A percentile compares a stretch with the other conserved stretches of the same genome.
Evolutionary conservation across 2,113 vertebrate genomes (phyloP).

Genomic region (Engraulis encrasicolus): DNA sequence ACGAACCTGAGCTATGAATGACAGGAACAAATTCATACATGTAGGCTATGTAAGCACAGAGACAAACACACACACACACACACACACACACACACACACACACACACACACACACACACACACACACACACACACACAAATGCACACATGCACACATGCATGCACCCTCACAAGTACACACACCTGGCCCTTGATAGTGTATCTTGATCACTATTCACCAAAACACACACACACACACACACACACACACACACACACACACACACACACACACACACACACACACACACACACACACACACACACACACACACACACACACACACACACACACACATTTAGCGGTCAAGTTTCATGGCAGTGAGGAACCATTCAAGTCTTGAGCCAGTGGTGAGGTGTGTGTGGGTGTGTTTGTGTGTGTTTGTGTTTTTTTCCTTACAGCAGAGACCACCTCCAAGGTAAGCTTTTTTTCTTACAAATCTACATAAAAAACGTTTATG

Average conservation of each 20-base stretch:
- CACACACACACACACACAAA: no score
- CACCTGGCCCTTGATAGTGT: neutral
- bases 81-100: neutral
- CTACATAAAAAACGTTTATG: no score
- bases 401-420: neutral
- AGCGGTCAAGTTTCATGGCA: slow-evolving; percentile 1
- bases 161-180: neutral
- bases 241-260: neutral
- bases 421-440: neutral
- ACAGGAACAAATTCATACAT: neutral
- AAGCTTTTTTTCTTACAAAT: neutral
- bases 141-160: neutral
- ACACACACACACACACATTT: neutral
- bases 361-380: neutral
- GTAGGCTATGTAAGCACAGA: neutral
- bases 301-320: neutral
- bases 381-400: neutral
- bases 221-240: neutral
- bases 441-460: neutral
- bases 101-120: neutral
- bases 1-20: neutral
- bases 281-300: neutral
- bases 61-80: neutral
- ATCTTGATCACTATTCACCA: slow-evolving; percentile 12
- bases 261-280: neutral